Base-by-base conservation (phyloP, 2,888 invertebrate species). In the Yponomeuta evonymella region DNA sequence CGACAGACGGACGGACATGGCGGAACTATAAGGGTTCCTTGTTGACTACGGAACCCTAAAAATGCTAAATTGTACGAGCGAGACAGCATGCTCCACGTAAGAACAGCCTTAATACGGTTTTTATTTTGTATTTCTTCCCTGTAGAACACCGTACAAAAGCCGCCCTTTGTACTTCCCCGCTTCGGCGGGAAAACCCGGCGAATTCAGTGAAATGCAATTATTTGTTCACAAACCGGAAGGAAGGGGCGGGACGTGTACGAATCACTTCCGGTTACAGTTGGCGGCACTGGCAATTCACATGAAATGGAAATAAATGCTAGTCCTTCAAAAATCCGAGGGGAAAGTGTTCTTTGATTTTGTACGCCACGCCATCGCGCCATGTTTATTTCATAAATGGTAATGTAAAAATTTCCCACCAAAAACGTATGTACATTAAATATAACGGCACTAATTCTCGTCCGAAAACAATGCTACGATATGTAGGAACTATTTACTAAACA, bases 191-290 rank as follows among this genome's bases (percentile, higher is more conserved):
- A 29, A 58, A 65, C 65, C 29, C 65, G 65, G 29, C n/a, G 15
- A 23, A 23, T 65, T 29, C 65, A 15, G 15, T 15, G 15, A 65
- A 65, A 65, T 29, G 65, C 29, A 65, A 65, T 68, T 48, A 68
- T 68, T 68, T 68, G 68, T 58, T 68, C 48, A 48, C 48, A 51
- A 68, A 30, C 23, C 48, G 68, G 68, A 68, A 68, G 68, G 48
- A 29, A 48, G 30, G 68, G 68, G 68, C 68, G 68, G n/a, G 68
- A 23, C 51, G 23, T 23, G 68, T 11, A 29, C 68, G 68, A 68
- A 48, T 51, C n/a, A 68, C 68, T 68, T 68, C 68, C 68, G 68
- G 68, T 51, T 6, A 58, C 51, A 58, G 51, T 58, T 15, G 51
- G 51, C 43, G 15, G 51, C 51, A 8, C 51, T 12, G 51, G 51